Evolutionary conservation across 2,113 vertebrate genomes (phyloP), one percentile per base, ranked within the genome.

Genomic region (Protobothrops flavoviridis): DNA sequence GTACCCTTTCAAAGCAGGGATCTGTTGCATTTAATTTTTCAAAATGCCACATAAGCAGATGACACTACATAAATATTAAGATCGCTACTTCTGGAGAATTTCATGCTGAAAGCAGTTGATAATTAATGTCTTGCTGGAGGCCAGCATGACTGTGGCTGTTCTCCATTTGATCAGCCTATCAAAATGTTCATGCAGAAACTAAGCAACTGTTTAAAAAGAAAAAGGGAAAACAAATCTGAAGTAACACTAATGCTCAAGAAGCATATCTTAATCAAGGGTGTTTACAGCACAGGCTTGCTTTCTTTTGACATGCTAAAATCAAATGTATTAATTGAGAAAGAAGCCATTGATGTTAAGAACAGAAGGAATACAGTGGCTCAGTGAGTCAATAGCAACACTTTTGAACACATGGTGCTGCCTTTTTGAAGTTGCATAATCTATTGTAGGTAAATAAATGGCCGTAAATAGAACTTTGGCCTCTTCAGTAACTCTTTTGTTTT

Each of bases 91-190:
- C 89, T 90, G 23, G 56, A 90, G 61, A 57, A 90, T 81, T 87
- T 90, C 56, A 87, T 87, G 45, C 87, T 90, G 89, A 93, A 93
- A 43, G 56, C 55, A 85, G 56, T 87, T 87, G 92, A 93, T 93
- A 93, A 93, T 93, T 93, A 93, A 93, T 93, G 74, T 90, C 89
- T 93, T 93, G 56, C 92, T 93, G 90, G 64, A 93, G 92, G 89
- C 89, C 88, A 90, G 29, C 45, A 86, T 53, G 81, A 85, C 61
- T 93, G 87, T 90, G 56, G 56, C 48, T 90, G 56, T 86, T 90
- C 81, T 90, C n/a, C 81, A 64, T 57, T 87, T 93, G 86, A 93
- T 0, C 1, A 91, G 7, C n/a, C 69, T 50, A 85, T 17, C n/a
- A 85, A 87, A 90, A 5, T 61, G 20, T 74, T 90, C 81, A 81